phyloP scores from a whole-genome alignment of 2,113 vertebrate species.

The Albula glossodonta region DNA sequence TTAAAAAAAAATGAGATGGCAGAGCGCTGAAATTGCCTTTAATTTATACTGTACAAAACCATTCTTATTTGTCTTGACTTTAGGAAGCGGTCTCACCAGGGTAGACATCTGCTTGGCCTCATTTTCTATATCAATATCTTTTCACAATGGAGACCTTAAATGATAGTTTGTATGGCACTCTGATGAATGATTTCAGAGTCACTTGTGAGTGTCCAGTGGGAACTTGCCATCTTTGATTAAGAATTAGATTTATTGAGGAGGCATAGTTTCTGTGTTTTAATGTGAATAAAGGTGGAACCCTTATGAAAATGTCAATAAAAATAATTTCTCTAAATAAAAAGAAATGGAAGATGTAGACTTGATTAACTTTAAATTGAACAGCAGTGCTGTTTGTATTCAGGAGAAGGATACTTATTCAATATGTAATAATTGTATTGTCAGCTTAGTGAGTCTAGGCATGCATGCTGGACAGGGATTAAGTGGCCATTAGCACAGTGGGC shows the following conservation, averaged over 20 bases:
- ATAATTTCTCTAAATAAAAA: neutral
- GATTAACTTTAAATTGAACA: neutral
- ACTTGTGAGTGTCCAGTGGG: neutral
- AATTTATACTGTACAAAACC: slow-evolving; percentile 31
- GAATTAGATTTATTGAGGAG: neutral
- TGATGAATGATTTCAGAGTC: neutral
- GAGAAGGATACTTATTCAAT: neutral
- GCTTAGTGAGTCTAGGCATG: slow-evolving; percentile 16
- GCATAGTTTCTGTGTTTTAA: neutral
- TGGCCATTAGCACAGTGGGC: neutral
- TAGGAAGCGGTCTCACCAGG: neutral
- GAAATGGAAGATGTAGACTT: neutral
- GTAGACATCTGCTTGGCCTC: neutral
- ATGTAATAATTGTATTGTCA: slow-evolving; percentile 3
- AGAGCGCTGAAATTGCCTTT: slow-evolving; percentile 45
- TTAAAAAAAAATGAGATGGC: slow-evolving; percentile 56
- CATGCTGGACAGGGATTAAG: neutral
- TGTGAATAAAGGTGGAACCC: neutral
- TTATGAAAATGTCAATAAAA: neutral
- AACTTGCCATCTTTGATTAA: neutral
- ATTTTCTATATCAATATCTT: neutral
- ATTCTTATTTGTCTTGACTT: neutral
- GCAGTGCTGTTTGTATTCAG: neutral
- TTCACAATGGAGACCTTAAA: neutral
- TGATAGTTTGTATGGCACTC: slow-evolving; percentile 5